These are phyloP conservation scores for Schizaphis graminum DNA, from an alignment of 2,888 invertebrate genomes.

Conservation along the genomic window DNA sequence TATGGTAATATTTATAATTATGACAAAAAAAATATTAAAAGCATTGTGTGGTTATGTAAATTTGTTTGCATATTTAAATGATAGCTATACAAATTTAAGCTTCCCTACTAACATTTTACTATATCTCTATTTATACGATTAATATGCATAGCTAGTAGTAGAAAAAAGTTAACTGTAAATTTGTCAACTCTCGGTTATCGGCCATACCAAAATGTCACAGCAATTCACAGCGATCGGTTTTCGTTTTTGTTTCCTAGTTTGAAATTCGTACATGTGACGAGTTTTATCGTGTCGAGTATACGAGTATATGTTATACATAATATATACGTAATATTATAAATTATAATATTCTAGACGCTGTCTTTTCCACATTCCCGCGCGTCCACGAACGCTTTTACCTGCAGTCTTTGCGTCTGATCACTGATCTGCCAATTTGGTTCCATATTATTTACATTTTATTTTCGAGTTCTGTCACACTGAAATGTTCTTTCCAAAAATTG, in stretches of 20 bases:
- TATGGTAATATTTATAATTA: background rate
- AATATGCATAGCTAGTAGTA: background rate
- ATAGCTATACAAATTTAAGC: background rate
- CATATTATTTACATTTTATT: background rate
- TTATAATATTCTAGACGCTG: background rate
- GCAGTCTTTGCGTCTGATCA: background rate
- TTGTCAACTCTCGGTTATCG: background rate
- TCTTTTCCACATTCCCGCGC: background rate
- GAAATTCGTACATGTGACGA: background rate
- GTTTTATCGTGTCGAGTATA: background rate
- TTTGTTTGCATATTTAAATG: background rate
- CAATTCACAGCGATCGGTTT: background rate
- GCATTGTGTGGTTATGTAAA: background rate
- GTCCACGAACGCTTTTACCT: background rate
- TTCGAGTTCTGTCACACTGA: background rate
- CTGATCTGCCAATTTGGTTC: background rate
- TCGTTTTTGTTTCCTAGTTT: background rate
- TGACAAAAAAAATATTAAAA: background rate
- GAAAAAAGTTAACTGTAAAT: background rate
- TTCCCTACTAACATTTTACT: background rate
- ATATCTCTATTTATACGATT: background rate
- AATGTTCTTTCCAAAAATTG: background rate
- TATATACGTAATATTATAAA: background rate
- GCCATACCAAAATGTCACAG: background rate
- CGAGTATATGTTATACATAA: background rate